phyloP scores from a whole-genome alignment of 2,797 vertebrate genomes.

The Scarus forsteni region DNA sequence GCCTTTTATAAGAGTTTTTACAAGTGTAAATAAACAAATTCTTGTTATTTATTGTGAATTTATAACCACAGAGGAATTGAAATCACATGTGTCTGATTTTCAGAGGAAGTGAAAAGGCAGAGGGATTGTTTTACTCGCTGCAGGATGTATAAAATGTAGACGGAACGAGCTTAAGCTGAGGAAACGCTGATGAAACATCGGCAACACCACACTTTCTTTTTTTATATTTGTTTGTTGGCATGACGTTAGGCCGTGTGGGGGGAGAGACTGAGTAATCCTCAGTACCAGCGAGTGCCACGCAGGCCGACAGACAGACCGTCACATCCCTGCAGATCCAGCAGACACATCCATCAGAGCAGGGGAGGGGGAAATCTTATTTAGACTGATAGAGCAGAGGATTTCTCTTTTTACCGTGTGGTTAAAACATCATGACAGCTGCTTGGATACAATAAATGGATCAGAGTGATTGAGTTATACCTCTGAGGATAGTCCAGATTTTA shows the following conservation, averaged over 20 bases:
- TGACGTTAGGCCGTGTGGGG: conserved; percentile 58
- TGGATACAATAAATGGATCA: not conserved
- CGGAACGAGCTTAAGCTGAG: conserved; percentile 3
- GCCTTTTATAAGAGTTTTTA: not conserved
- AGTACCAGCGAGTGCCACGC: conserved; percentile 73
- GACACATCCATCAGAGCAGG: not conserved
- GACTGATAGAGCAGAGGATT: not conserved
- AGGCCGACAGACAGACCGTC: conserved; percentile 41
- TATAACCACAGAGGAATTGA: not conserved
- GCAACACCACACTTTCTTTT: not conserved
- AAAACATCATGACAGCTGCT: not conserved
- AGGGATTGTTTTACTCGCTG: not conserved
- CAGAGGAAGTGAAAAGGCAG: not conserved
- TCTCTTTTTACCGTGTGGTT: not conserved
- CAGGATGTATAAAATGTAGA: not conserved
- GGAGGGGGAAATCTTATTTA: not conserved
- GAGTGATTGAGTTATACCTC: not conserved
- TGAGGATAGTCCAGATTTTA: not conserved
- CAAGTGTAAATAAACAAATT: not conserved
- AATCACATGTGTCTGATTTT: not conserved
- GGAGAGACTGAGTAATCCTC: conserved; percentile 59
- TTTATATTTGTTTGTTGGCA: conserved; percentile 17
- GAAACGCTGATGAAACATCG: not conserved
- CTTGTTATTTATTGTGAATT: not conserved
- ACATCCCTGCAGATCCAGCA: conserved; percentile 12